Conservation (phyloP, 2,113 vertebrate genomes). For the Corydoras maculifer region DNA sequence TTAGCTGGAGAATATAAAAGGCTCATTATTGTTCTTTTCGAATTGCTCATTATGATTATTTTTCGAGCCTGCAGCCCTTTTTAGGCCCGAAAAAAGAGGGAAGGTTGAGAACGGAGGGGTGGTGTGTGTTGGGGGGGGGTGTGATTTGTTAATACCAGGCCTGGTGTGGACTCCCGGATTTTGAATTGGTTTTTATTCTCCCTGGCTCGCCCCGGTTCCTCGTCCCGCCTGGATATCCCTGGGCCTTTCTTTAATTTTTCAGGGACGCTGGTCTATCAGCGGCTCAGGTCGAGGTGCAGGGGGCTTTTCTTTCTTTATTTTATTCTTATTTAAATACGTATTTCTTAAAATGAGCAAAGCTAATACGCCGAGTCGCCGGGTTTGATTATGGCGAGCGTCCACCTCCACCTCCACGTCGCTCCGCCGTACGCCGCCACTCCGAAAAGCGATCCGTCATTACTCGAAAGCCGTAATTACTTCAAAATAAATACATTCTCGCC, state of each 20-base stretch:
- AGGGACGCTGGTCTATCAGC: slow-evolving; percentile 30
- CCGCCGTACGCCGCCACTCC: neutral
- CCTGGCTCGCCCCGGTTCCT: neutral
- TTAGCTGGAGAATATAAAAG: slow-evolving; percentile 56
- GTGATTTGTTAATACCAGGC: slow-evolving; percentile 39
- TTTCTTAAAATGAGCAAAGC: slow-evolving; percentile 38
- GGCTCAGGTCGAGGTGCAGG: slow-evolving; percentile 22
- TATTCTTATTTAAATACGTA: slow-evolving; percentile 40
- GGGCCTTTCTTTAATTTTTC: slow-evolving; percentile 36
- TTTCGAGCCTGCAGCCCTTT: slow-evolving; percentile 50
- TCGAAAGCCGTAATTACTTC: slow-evolving; percentile 36
- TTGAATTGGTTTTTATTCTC: slow-evolving; percentile 3
- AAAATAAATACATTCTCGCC: slow-evolving; percentile 30
- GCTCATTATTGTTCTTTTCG: slow-evolving; percentile 58
- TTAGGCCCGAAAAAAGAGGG: slow-evolving; percentile 37
- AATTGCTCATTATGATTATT: slow-evolving; percentile 58
- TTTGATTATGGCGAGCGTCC: slow-evolving; percentile 9
- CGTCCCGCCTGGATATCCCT: slow-evolving; percentile 28
- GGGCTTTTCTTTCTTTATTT: slow-evolving; percentile 2
- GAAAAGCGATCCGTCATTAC: slow-evolving; percentile 25
- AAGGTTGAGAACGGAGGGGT: slow-evolving; percentile 22
- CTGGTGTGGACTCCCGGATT: slow-evolving; percentile 29
- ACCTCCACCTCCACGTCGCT: too few relatives aligned
- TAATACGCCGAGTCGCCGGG: slow-evolving; percentile 22
- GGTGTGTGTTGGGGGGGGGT: slow-evolving; percentile 16